Base-by-base conservation (phyloP, 2,113 vertebrate genomes). In the Sinocyclocheilus grahami region DNA sequence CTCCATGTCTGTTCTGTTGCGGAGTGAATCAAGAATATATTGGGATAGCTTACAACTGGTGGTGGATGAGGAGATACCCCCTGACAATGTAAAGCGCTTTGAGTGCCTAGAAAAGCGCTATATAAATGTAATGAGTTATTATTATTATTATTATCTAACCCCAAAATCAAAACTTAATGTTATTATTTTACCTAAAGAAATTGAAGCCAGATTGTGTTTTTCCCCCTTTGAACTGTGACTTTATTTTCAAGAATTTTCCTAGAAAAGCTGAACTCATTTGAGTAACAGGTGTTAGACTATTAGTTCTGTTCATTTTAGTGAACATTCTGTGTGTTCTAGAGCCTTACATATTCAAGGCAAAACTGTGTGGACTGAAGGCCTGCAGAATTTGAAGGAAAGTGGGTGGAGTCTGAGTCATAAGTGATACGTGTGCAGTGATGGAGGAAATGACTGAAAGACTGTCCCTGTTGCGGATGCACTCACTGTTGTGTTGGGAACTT, bases 341-440 rank as follows among this genome's bases (percentile, higher is more conserved):
- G 20, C 9, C 30, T 71, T 33, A 37, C 14, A 20, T 37, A 71
- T 9, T 71, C 37, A 46, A 22, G 11, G 9, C 37, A 75, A 75
- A 24, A 48, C 1, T 24, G 20, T 46, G 82, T 72, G 81, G 16
- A 84, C 89, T 89, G 86, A 67, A 18, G 48, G 4, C 18, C 1
- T 83, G 37, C 53, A 18, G 24, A 39, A 48, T 74, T 51, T 83
- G 2, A 78, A 5, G 6, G 55, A 85, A 63, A 81, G 33, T 72
- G 13, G 78, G 86, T 33, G 85, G 84, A 86, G 46, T 82, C 62
- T 83, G 80, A 90, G 91, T 89, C 85, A 84, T 33, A 14, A 9
- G 3, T 82, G 24, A 89, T 78, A 27, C 51, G 14, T 48, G 42
- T 5, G 6, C 30, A 69, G 53, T 84, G 82, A 53, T 79, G 53